Base-by-base conservation (phyloP, 2,113 vertebrate genomes). In the Vidua macroura region DNA sequence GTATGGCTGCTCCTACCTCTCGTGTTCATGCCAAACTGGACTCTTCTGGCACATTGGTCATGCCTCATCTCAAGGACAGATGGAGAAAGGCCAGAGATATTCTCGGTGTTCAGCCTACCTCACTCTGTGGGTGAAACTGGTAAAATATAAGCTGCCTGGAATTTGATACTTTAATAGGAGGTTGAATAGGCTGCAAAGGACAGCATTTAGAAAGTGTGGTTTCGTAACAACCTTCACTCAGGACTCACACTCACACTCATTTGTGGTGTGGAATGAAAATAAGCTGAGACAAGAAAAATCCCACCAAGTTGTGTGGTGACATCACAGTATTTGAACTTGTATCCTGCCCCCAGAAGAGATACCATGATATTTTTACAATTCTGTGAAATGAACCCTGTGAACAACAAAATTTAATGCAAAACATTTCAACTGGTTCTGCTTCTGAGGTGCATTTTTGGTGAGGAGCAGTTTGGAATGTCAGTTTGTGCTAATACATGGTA, bases 261-360 rank as follows among this genome's bases (percentile, higher is more conserved):
- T 78, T 86, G 41, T 78, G 48, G 23, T 37, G 33, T 41, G 30
- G 39, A 86, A 77, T 64, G 56, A 90, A 92, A 90, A 81, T 48
- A 76, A 83, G 39, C 25, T 37, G 31, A 67, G 30, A 62, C 17
- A 67, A 88, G 31, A 46, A 88, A 90, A 83, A 5, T 51, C n/a
- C 39, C 41, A 46, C 53, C 9, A 49, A 82, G 35, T 35, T 17
- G 2, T 39, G 55, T 2, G 5, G 8, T 48, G 37, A 76, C 13
- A 28, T 83, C 67, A 83, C 18, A 78, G 58, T 56, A 53, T 55
- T 83, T 64, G 31, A 95, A 64, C 44, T 87, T 53, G 6, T 43
- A 46, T 52, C n/a, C 30, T 55, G 21, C 6, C 35, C 48, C 23
- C 17, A 72, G 25, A 95, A 68, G 25, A 67, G 49, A 44, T 52